Evolutionary conservation across 1,140 invertebrate species (phyloP).

Genomic region (Cydia pomonella): DNA sequence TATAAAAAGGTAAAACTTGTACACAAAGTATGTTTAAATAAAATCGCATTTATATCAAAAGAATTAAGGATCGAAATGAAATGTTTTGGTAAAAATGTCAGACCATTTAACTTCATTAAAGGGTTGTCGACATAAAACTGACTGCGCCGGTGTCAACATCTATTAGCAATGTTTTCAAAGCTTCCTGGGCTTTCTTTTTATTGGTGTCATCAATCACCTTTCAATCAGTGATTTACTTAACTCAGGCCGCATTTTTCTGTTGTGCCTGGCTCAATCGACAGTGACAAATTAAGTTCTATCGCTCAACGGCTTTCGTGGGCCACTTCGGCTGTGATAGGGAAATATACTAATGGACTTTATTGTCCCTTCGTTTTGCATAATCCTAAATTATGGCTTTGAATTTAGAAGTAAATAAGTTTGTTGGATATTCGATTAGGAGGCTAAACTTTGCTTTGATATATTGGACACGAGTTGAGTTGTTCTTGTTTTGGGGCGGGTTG

Average conservation of each 20-base stretch:
- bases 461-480: slow-evolving; percentile 3
- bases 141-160: slow-evolving; percentile 19
- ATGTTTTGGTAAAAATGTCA: slow-evolving; percentile 1
- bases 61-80: too few species aligned
- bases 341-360: slow-evolving; percentile 22
- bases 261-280: slow-evolving; percentile 39
- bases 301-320: slow-evolving; percentile 33
- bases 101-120: slow-evolving; percentile 18
- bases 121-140: slow-evolving; percentile 16
- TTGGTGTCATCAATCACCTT: slow-evolving; percentile 42
- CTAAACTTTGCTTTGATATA: slow-evolving; percentile 9
- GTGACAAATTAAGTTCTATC: slow-evolving; percentile 43
- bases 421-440: not conserved
- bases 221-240: slow-evolving; percentile 45
- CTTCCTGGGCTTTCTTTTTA: slow-evolving; percentile 36
- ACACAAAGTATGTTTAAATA: too few species aligned
- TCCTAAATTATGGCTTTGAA: slow-evolving; percentile 17
- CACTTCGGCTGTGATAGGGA: slow-evolving; percentile 19
- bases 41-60: too few species aligned
- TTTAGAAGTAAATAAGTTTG: slow-evolving; percentile 1
- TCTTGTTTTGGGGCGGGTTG: not conserved
- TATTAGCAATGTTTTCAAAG: slow-evolving; percentile 18
- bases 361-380: slow-evolving; percentile 30
- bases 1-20: too few species aligned
- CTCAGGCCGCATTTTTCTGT: slow-evolving; percentile 38